Conservation (phyloP, 2,888 invertebrate species). For the Drosophila monieri region DNA sequence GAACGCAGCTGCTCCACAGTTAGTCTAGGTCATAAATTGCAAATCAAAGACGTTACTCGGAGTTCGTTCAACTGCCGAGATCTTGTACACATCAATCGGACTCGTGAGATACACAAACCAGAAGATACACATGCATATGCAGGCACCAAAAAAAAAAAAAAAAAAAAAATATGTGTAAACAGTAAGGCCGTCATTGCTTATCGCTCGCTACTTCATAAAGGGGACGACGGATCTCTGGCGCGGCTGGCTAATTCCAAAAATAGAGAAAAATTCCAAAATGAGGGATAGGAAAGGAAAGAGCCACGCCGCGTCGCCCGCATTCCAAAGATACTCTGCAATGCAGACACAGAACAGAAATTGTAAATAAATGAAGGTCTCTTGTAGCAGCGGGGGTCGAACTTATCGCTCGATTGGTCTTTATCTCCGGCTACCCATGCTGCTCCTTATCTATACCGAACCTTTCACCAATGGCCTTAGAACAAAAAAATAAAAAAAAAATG, state of each 20-base stretch:
- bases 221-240: conserved; percentile 29
- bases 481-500: not conserved
- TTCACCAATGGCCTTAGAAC: conserved; percentile 24
- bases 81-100: conserved; percentile 3
- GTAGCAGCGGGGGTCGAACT: conserved; percentile 25
- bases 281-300: conserved; percentile 32
- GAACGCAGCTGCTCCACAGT: conserved; percentile 33
- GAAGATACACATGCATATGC: conserved; percentile 12
- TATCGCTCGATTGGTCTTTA: conserved; percentile 22
- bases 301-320: conserved; percentile 36
- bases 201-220: conserved; percentile 19
- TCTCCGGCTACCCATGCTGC: conserved; percentile 7
- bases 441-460: conserved; percentile 32
- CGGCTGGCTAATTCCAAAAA: conserved; percentile 53
- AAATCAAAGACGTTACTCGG: conserved; percentile 34
- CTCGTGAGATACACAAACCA: conserved; percentile 20
- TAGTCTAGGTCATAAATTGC: conserved; percentile 66
- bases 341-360: conserved; percentile 14
- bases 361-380: conserved; percentile 18
- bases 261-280: conserved; percentile 67
- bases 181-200: conserved; percentile 26
- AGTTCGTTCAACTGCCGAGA: conserved; percentile 67
- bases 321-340: conserved; percentile 12
- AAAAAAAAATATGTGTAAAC: not conserved
- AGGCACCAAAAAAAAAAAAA: conserved; percentile 7